Base-by-base conservation (phyloP, 2,888 invertebrate species). In the Plebejus anna region DNA sequence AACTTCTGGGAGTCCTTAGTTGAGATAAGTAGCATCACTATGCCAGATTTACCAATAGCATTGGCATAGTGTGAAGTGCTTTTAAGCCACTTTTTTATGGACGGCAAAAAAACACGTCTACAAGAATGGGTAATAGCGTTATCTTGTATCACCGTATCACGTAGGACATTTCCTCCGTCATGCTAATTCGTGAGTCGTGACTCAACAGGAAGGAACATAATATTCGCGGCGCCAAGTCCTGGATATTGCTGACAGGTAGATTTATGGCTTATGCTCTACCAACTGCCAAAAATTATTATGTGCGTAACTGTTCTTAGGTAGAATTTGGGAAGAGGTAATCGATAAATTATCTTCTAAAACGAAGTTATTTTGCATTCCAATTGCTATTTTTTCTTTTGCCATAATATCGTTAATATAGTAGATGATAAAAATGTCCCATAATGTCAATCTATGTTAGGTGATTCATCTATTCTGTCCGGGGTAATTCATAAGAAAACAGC, bases 161-260 rank as follows among this genome's bases (percentile, higher is more conserved):
- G 72, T 72, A 42, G 47, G 32, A 32, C 42, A 72, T 22, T 47
- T 72, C 42, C 42, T 13, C 22, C 3, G 38, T 1, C 22, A 72
- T 47, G 71, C 28, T 72, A 72, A 72, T 47, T 47, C 22, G 11
- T 72, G 72, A 72, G 28, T 47, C 22, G 11, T 72, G 72, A 72
- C 11, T 72, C 72, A 72, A 71, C 72, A 72, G 72, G 66, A 66
- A 32, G 66, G 32, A 36, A 66, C 4, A 66, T 71, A 71, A 66
- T 71, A 71, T 71, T 72, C 42, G 72, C 72, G 72, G 72, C 72
- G 72, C 72, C 72, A 1, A 72, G 47, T 72, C 28, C 42, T 72
- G 72, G 72, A 72, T 47, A 47, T 47, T 7, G 9, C 72, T 72
- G 72, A 22, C 72, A 72, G 42, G 47, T 47, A 47, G 72, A 72